Evolutionary conservation across 2,888 invertebrate species (phyloP).

Genomic region (Pseudococcus longispinus): DNA sequence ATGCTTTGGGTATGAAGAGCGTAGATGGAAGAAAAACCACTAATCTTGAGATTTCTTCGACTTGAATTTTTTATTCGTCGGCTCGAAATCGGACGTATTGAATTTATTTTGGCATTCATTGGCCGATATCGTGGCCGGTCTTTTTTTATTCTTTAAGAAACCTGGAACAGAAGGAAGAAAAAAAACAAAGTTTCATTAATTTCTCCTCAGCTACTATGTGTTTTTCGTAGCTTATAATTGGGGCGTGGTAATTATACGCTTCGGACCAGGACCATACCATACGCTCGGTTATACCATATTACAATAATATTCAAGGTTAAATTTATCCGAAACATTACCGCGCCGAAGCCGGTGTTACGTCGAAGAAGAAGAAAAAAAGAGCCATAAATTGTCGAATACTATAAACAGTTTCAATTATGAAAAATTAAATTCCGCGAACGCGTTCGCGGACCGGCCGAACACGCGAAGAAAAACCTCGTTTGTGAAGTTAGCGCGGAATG

Average conservation of each 20-base stretch:
- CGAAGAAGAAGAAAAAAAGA: background rate
- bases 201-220: slow-evolving; percentile 13
- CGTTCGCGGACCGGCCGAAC: background rate
- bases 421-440: slow-evolving; percentile 16
- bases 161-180: background rate
- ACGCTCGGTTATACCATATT: background rate
- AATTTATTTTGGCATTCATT: background rate
- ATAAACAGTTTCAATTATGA: slow-evolving; percentile 23
- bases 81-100: no score
- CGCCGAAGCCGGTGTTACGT: background rate
- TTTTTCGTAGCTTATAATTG: background rate
- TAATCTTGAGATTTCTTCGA: background rate
- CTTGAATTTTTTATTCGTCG: background rate
- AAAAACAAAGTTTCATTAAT: slow-evolving; percentile 1
- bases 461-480: background rate
- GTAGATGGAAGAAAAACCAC: background rate
- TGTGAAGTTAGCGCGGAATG: background rate
- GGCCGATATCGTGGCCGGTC: background rate
- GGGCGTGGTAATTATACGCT: slow-evolving; percentile 29
- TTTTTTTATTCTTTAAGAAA: background rate
- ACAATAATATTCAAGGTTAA: slow-evolving; percentile 5
- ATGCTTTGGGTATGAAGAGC: background rate
- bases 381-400: slow-evolving; percentile 9
- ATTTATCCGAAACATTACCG: background rate
- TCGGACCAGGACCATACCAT: background rate